Evolutionary conservation across 2,888 invertebrate species (phyloP).

Genomic region (Dryomyza anilis): DNA sequence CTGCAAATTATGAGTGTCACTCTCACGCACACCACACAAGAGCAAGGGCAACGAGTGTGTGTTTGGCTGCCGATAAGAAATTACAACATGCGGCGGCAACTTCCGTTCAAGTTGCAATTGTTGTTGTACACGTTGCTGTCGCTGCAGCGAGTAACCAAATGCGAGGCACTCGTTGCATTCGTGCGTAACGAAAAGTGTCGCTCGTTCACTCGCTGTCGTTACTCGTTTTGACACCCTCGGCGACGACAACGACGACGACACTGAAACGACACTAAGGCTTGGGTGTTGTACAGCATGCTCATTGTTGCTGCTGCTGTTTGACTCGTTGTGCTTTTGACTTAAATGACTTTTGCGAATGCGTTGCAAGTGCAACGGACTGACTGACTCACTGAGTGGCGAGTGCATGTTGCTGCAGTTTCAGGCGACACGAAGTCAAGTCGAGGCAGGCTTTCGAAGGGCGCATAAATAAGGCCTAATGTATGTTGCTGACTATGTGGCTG

Average conservation of each 20-base stretch:
- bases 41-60: constrained; percentile 8
- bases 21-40: neutral
- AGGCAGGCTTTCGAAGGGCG: neutral
- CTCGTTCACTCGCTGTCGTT: constrained; percentile 8
- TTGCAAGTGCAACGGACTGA: neutral
- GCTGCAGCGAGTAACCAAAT: constrained; percentile 10
- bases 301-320: neutral
- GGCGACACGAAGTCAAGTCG: neutral
- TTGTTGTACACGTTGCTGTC: neutral
- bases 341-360: constrained; percentile 40
- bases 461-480: neutral
- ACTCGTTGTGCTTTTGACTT: constrained; percentile 39
- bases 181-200: constrained; percentile 17
- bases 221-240: constrained; percentile 36
- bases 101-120: neutral
- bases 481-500: neutral
- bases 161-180: constrained; percentile 17
- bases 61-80: constrained; percentile 18
- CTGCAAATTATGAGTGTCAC: too few species aligned
- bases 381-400: neutral
- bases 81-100: neutral
- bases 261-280: neutral
- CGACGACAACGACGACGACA: constrained; percentile 15
- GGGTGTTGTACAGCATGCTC: neutral
- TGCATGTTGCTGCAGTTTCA: neutral